Evolutionary conservation across 2,113 vertebrate species (phyloP).

Genomic region (Nesogale talazaci): DNA sequence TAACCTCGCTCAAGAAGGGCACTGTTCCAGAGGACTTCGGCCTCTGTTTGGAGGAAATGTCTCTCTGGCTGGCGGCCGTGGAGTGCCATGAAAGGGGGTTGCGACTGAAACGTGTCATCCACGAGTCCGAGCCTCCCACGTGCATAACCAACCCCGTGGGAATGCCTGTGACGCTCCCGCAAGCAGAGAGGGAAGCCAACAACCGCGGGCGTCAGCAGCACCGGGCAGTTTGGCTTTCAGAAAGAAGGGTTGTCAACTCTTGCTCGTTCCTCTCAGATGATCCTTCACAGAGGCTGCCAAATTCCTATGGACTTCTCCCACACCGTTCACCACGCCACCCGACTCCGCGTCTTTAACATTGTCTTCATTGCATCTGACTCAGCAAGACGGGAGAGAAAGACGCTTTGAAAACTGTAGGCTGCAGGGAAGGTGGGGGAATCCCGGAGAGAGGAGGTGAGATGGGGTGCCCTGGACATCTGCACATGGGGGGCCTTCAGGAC

Average conservation of each 20-base stretch:
- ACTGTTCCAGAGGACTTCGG: conserved; percentile 52
- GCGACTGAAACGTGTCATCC: conserved; percentile 67
- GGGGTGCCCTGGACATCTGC: too few species aligned
- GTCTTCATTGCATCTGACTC: conserved; percentile 39
- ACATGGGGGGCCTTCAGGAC: neutral
- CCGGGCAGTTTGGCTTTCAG: conserved; percentile 59
- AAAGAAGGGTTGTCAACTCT: conserved; percentile 59
- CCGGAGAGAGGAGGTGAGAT: neutral
- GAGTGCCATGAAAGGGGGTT: conserved; percentile 49
- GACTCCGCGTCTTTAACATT: conserved; percentile 11
- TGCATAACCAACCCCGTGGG: conserved; percentile 61
- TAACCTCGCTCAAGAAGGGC: conserved; percentile 58
- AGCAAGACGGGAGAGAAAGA: conserved; percentile 35
- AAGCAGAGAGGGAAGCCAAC: conserved; percentile 58
- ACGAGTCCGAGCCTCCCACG: conserved; percentile 56
- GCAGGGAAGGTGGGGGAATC: neutral
- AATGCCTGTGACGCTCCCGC: conserved; percentile 57
- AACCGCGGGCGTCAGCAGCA: conserved; percentile 50
- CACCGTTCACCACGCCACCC: conserved; percentile 37
- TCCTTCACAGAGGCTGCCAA: conserved; percentile 42
- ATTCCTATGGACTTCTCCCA: conserved; percentile 46
- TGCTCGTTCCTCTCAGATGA: conserved; percentile 51
- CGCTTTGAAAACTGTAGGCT: neutral
- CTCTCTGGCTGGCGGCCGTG: conserved; percentile 25
- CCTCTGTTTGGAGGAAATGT: conserved; percentile 57